Base-by-base conservation (phyloP, 2,113 vertebrate species). In the Sturnus vulgaris region DNA sequence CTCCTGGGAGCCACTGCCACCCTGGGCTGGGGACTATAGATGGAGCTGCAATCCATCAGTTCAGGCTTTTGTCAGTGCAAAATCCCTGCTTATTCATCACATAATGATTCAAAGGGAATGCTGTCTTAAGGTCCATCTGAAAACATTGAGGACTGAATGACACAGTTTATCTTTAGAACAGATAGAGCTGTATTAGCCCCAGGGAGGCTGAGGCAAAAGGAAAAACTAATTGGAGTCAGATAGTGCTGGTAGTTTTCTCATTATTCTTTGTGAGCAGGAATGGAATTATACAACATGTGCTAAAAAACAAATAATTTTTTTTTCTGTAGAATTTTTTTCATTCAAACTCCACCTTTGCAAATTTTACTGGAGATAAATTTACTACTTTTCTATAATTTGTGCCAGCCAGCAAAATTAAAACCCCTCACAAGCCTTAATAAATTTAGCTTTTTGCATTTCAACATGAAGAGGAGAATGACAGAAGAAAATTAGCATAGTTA, bases 391-490 rank as follows among this genome's bases (percentile, higher is more conserved):
- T 86, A 17, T 52, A 70, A 69, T 73, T 75, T 83, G 22, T 70
- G 52, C 42, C 64, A 90, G 33, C 22, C 27, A 88, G 35, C 25
- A 71, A 73, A 90, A 83, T 88, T 92, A 88, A 93, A 86, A 31
- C 3, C 33, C 37, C 50, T 93, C 69, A 69, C 35, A 82, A 76
- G 19, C 12, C 30, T 75, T 92, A 83, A 95, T 91, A 71, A 93
- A 92, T 96, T 91, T 86, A 84, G 31, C n/a, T 82, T 95, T 96
- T 85, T 92, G 44, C 44, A 87, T 91, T 90, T 94, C 61, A 84
- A 40, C 73, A 52, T 15, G 30, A 86, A 92, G 52, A 82, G 31
- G 57, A 94, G 55, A 46, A 83, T 46, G 86, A 92, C 50, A 93
- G 72, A 86, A 50, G 82, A 90, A 96, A 92, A 92, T 93, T 65